These are phyloP conservation scores for Oriolus oriolus DNA, from an alignment of 2,113 vertebrate species.

Conservation along the genomic window DNA sequence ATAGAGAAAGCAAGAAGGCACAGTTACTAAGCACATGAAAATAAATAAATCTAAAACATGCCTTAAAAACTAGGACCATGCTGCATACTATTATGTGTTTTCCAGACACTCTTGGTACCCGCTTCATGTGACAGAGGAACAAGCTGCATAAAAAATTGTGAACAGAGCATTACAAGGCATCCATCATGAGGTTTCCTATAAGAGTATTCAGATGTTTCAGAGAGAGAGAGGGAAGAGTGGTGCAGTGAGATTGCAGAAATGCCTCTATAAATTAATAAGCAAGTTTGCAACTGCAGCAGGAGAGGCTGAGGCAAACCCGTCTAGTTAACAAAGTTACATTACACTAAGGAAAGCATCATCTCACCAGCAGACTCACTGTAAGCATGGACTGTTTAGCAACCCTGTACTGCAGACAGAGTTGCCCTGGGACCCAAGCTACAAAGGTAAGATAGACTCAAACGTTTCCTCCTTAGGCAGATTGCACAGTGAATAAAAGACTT, in stretches of 20 bases:
- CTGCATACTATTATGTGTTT: background rate
- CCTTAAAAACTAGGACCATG: background rate
- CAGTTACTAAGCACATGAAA: background rate
- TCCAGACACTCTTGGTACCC: background rate
- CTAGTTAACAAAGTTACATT: background rate
- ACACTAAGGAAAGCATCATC: background rate
- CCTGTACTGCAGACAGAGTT: background rate
- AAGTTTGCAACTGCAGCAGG: background rate
- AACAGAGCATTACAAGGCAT: background rate
- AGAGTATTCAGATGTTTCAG: background rate
- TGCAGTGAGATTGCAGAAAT: background rate
- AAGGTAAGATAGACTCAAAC: background rate
- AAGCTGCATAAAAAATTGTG: background rate
- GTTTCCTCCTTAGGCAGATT: background rate
- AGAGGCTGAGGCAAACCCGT: background rate
- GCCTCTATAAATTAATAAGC: background rate
- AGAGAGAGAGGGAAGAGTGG: background rate
- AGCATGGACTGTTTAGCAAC: background rate
- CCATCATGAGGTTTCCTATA: background rate
- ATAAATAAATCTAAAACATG: background rate
- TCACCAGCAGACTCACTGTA: background rate
- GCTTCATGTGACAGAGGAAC: background rate
- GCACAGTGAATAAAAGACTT: background rate
- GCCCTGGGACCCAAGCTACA: background rate
- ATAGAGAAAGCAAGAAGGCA: background rate